Percentiles rank a stretch among this genome's conserved stretches.
These are phyloP conservation scores for Momotus momota DNA, from an alignment of 2,797 vertebrate species.

Conservation along the genomic window DNA sequence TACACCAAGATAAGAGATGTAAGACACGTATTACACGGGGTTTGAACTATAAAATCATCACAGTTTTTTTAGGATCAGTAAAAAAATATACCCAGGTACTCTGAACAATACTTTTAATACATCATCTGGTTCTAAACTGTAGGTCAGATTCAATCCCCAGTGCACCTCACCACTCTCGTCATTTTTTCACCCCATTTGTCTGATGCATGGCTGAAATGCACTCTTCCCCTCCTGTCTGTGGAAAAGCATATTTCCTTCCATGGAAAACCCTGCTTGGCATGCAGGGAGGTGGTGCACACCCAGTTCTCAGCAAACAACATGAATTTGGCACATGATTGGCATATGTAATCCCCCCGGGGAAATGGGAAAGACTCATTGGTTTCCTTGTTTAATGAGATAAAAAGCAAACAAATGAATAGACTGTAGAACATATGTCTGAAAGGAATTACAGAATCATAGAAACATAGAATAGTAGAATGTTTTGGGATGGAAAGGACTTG, in stretches of 20 bases:
- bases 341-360: neutral
- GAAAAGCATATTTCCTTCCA: neutral
- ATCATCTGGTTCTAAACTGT: neutral
- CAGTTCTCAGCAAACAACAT: neutral
- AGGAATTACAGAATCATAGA: neutral
- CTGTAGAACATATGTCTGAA: neutral
- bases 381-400: neutral
- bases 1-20: neutral
- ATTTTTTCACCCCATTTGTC: neutral
- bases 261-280: neutral
- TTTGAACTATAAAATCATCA: neutral
- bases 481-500: neutral
- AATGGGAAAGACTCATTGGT: neutral
- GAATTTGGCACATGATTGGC: neutral
- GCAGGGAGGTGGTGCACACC: neutral
- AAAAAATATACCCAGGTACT: neutral
- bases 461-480: neutral
- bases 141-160: neutral
- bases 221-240: neutral
- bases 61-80: neutral
- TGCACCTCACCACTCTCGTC: accelerated
- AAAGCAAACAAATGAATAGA: accelerated
- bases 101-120: neutral
- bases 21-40: neutral
- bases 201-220: neutral